These are phyloP conservation scores for Drosophila macrospina DNA, from an alignment of 2,888 invertebrate species.

Conservation along the genomic window DNA sequence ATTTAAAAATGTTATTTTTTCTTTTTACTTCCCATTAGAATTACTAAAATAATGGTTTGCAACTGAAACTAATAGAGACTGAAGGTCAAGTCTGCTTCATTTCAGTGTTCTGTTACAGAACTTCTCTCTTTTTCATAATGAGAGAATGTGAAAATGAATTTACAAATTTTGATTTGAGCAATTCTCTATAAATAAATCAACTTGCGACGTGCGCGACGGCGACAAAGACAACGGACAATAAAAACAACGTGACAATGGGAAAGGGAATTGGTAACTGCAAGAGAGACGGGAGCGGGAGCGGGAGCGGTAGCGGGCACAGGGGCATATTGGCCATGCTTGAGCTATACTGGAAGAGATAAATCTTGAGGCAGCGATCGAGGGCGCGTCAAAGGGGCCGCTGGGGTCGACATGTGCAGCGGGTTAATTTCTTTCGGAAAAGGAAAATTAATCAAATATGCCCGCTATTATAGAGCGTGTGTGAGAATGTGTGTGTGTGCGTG, in stretches of 20 bases:
- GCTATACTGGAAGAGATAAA: conserved; percentile 79
- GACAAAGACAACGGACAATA: conserved; percentile 22
- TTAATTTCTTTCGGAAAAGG: conserved; percentile 85
- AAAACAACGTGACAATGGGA: conserved; percentile 1
- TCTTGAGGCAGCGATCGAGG: conserved; percentile 75
- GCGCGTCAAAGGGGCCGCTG: conserved; percentile 76
- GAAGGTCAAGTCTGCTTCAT: not conserved
- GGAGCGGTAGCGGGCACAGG: conserved; percentile 17
- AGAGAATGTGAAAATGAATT: conserved; percentile 4
- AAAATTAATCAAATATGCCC: conserved; percentile 81
- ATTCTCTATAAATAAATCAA: conserved; percentile 83
- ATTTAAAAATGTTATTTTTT: too few species aligned
- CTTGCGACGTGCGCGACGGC: conserved; percentile 39
- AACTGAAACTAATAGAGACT: too few species aligned
- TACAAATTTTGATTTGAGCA: conserved; percentile 37
- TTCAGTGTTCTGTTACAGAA: not conserved
- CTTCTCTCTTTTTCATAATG: not conserved
- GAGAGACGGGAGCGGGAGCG: conserved; percentile 1
- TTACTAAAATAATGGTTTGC: too few species aligned
- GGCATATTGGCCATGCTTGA: conserved; percentile 76
- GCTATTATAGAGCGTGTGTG: conserved; percentile 33
- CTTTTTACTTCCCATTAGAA: too few species aligned
- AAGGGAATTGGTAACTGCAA: conserved; percentile 20
- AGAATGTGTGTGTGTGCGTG: conserved; percentile 27
- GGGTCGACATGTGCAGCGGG: conserved; percentile 79